Evolutionary conservation across 1,140 invertebrate genomes (phyloP), one percentile per base, ranked within the genome.

Genomic region (Scaptomyza hsui): DNA sequence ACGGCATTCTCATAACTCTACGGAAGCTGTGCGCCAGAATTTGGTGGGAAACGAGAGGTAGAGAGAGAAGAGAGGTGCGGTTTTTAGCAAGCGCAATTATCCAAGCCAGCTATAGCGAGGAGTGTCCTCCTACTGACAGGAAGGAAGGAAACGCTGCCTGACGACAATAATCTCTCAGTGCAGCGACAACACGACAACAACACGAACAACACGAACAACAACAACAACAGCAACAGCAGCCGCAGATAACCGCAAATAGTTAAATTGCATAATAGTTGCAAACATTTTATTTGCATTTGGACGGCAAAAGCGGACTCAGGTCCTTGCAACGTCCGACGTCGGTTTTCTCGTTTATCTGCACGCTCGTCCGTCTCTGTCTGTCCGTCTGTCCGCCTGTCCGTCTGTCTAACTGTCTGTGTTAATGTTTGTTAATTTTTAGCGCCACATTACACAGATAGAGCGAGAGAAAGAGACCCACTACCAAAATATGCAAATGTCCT

Each of bases 241-340:
- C 51, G 45, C 55, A 72, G 72, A 75, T 75, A 75, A 75, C 72
- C 72, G 61, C 72, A 75, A 75, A 72, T 75, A 72, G 72, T 75
- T 75, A 65, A 75, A 72, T 75, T 75, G 72, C 69, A 75, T 75
- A 72, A 75, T 75, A 75, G 72, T 75, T 72, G 72, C 72, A 75
- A 71, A 75, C 60, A 72, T 72, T 75, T 75, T 75, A 75, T 75
- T 75, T 72, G 68, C 72, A 75, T 75, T 74, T 70, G 41, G 61
- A n/a, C 55, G 52, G 52, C 35, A 29, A 29, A 15, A 21, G 16
- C 13, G 19, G 19, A 42, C 19, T 29, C 18, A 18, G 41, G 21
- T 21, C 9, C 52, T 48, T 48, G 41, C 1, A 26, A 21, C 37
- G 15, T 21, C 12, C 42, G 32, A 45, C n/a, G 62, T 15, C 57